Conservation (phyloP, 2,888 invertebrate species). For the Chromoteleia sp. region DNA sequence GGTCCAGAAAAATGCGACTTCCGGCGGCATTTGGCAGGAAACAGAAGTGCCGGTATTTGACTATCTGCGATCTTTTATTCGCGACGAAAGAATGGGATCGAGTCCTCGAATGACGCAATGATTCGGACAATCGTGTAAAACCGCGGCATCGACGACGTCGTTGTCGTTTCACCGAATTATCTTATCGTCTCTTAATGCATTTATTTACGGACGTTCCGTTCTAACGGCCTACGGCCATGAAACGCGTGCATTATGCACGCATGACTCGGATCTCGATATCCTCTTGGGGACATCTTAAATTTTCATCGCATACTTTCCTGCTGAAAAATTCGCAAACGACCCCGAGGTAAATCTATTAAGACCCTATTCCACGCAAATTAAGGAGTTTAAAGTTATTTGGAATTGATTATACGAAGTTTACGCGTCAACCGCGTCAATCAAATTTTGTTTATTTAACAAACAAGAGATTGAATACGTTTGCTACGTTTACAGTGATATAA, state of each 20-base stretch:
- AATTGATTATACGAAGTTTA: slow-evolving; percentile 8
- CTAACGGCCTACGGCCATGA: slow-evolving; percentile 23
- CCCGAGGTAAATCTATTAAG: slow-evolving; percentile 33
- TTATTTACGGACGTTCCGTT: slow-evolving; percentile 30
- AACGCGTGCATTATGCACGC: slow-evolving; percentile 25
- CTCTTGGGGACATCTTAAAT: slow-evolving; percentile 29
- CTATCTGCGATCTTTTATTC: slow-evolving; percentile 26
- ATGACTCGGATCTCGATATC: slow-evolving; percentile 9
- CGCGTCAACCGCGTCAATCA: background rate
- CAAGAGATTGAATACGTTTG: background rate
- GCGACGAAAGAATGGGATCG: slow-evolving; percentile 18
- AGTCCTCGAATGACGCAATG: slow-evolving; percentile 20
- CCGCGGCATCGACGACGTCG: slow-evolving; percentile 1
- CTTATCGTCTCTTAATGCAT: slow-evolving; percentile 40
- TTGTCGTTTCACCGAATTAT: slow-evolving; percentile 37
- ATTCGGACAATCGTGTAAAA: slow-evolving; percentile 8
- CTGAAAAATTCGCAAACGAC: slow-evolving; percentile 32
- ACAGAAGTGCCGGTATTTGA: slow-evolving; percentile 29
- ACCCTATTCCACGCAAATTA: slow-evolving; percentile 13
- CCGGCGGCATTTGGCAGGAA: slow-evolving; percentile 36
- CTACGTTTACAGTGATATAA: background rate
- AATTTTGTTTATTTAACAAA: slow-evolving; percentile 19
- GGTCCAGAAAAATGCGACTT: slow-evolving; percentile 49
- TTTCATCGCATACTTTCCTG: slow-evolving; percentile 31
- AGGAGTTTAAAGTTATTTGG: slow-evolving; percentile 11